Percentiles rank a stretch among this genome's conserved stretches.
Evolutionary conservation across 2,113 vertebrate genomes (phyloP).

Genomic region (Oncorhynchus tshawytscha): DNA sequence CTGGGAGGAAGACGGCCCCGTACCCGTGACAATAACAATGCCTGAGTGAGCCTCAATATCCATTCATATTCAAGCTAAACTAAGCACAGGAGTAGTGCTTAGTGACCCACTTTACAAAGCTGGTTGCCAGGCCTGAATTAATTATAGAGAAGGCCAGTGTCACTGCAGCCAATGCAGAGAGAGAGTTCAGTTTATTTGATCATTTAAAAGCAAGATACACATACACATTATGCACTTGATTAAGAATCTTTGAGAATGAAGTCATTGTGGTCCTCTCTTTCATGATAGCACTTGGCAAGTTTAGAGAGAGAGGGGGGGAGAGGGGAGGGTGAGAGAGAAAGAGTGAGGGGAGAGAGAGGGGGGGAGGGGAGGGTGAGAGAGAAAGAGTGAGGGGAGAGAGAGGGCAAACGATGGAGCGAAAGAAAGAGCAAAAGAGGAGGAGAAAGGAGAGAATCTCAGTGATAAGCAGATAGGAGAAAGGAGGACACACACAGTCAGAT

Average conservation of each 20-base stretch:
- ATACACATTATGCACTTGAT: no score
- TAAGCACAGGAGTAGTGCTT: slow-evolving; percentile 13
- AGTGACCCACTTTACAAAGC: slow-evolving; percentile 11
- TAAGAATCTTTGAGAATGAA: no score
- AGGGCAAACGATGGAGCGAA: not conserved
- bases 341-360: not conserved
- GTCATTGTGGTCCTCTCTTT: no score
- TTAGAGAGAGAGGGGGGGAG: not conserved
- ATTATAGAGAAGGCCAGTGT: not conserved
- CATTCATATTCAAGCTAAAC: slow-evolving; percentile 29
- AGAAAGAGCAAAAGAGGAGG: not conserved
- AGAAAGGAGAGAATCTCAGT: not conserved
- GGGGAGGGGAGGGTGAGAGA: not conserved
- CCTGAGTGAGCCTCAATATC: slow-evolving; percentile 8
- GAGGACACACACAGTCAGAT: not conserved
- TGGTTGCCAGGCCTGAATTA: not conserved
- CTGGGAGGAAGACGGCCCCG: not conserved
- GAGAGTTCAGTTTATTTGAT: not conserved
- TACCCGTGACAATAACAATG: slow-evolving; percentile 15
- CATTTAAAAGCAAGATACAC: no score
- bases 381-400: not conserved
- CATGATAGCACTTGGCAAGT: not conserved
- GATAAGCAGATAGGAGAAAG: not conserved
- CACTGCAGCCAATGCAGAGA: not conserved
- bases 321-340: not conserved